phyloP scores from a whole-genome alignment of 2,113 vertebrate species.

The Psittacula cyanocephala region DNA sequence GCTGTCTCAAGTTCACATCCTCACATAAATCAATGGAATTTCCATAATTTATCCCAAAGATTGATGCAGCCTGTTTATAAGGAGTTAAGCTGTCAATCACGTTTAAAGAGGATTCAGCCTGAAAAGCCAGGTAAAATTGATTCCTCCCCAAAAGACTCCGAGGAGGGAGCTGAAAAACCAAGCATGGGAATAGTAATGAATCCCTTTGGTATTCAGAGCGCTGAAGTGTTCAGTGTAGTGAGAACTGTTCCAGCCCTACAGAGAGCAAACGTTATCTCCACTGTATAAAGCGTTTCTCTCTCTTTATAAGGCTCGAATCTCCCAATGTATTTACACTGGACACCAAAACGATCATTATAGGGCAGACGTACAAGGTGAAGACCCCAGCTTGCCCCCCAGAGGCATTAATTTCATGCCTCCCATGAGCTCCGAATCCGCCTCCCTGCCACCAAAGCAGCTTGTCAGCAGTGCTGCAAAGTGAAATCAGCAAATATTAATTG shows the following conservation, averaged over 20 bases:
- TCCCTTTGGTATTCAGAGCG: not conserved
- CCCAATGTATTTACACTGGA: not conserved
- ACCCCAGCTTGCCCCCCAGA: not conserved
- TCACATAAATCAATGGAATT: not conserved
- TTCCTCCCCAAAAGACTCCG: not conserved
- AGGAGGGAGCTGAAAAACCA: not conserved
- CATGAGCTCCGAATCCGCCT: not conserved
- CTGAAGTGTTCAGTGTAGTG: not conserved
- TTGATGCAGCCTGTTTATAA: not conserved
- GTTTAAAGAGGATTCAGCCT: not conserved
- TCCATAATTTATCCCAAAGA: not conserved
- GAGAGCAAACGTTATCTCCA: not conserved
- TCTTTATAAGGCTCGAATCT: not conserved
- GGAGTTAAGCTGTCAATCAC: not conserved
- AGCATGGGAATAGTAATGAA: not conserved
- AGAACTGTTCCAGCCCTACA: not conserved
- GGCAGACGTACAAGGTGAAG: not conserved
- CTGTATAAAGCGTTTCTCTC: not conserved
- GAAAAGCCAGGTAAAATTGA: not conserved
- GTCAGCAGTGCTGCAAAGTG: not conserved
- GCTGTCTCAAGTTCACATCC: not conserved
- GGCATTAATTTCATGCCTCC: not conserved
- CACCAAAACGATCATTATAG: not conserved
- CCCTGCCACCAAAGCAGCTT: not conserved
- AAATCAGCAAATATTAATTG: slow-evolving; percentile 25